Percentiles rank a stretch among this genome's conserved stretches.
Evolutionary conservation across 30 jellyfish, hydroid and myxozoan species (phyloP).

Genomic region (Aurelia aurita): DNA sequence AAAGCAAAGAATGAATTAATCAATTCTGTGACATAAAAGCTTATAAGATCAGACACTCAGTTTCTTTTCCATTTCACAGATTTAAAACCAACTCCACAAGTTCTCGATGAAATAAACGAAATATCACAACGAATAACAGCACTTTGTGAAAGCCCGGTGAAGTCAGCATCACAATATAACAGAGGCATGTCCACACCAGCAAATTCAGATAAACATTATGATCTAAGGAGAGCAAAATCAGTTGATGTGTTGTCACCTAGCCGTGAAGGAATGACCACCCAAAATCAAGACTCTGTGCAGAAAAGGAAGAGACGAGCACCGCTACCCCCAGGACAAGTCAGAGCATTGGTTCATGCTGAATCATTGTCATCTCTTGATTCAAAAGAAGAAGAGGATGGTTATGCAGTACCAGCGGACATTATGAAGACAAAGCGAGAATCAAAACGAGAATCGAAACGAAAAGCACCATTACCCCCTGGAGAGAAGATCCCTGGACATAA

Average conservation of each 20-base stretch:
- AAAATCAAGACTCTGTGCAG: background rate
- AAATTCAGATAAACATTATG: constrained; percentile 9
- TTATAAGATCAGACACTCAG: background rate
- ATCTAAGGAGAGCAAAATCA: constrained; percentile 50
- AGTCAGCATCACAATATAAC: background rate
- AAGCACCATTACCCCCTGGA: constrained; percentile 67
- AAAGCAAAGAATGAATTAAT: too few relatives aligned
- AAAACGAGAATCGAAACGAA: constrained; percentile 26
- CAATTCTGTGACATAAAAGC: too few relatives aligned
- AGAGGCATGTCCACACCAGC: constrained; percentile 10
- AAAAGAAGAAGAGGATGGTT: constrained; percentile 28
- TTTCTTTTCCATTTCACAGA: constrained; percentile 19
- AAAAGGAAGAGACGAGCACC: constrained; percentile 75
- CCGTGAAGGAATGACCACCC: background rate
- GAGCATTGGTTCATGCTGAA: constrained; percentile 10
- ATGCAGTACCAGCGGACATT: constrained; percentile 23
- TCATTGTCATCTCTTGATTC: constrained; percentile 31
- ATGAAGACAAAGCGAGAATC: background rate
- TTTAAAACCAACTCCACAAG: constrained; percentile 54
- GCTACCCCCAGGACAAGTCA: constrained; percentile 50
- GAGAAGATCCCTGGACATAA: background rate
- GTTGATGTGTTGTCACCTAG: constrained; percentile 31
- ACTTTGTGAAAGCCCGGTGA: constrained; percentile 61
- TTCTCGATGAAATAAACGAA: constrained; percentile 62
- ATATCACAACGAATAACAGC: constrained; percentile 60